Evolutionary conservation across 2,113 vertebrate species (phyloP), one percentile per base, ranked within the genome.

Genomic region (Dermatemys mawii): DNA sequence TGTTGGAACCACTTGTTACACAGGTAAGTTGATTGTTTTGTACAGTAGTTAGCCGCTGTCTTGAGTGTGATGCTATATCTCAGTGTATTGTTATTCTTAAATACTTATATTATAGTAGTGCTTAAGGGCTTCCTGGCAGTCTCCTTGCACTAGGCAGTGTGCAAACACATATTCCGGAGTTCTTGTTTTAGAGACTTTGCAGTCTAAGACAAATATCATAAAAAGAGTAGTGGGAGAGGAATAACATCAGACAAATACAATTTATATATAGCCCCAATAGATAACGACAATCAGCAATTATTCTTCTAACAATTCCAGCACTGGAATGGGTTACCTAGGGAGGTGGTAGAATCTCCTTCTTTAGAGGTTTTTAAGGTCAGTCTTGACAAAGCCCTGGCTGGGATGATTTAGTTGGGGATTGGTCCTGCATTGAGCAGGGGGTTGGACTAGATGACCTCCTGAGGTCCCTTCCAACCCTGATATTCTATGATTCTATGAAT

Each of bases 1-100:
- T 99, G 2, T 92, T 99, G 97, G 99, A 99, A 91, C 99, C 99
- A 2, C 98, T 99, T 8, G 99, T 99, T 86, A 99, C 99, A 82
- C 99, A 99, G 99, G 99, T 99, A 98, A 98, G 96, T 84, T 70
- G 41, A 22, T 88, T 79, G 6, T 78, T 90, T 91, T 55, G 4
- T 29, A 73, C 51, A 11, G 76, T 88, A 27, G 3, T 24, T 60
- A 54, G 21, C 17, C 29, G 24, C 17, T 90, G 11, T 54, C 35
- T 82, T 60, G 70, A 84, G 9, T 67, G 7, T 73, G 48, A 19
- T 86, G 73, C n/a, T 85, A 0, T 96, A 46, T 94, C 94, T 94
- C 57, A 19, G 88, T 7, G 8, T 78, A 46, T 21, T 44, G 78
- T 93, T 84, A 63, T 22, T 93, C 73, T 87, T 84, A 84, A 94